Base-by-base conservation (phyloP, 2,888 invertebrate species). In the Chouioia cunea region DNA sequence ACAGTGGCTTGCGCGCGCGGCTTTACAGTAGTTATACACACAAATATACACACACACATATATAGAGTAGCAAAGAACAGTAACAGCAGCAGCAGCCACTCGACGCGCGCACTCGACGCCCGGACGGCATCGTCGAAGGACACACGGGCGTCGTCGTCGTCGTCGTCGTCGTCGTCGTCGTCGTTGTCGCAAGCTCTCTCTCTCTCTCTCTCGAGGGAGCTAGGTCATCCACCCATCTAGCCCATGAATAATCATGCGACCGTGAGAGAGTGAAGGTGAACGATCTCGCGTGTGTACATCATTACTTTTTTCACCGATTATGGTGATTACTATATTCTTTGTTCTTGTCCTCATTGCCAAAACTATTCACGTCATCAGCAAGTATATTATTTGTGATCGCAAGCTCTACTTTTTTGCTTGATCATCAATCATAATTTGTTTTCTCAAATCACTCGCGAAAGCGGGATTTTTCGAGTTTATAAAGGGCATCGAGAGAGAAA, bases 101-200 rank as follows among this genome's bases (percentile, higher is more conserved):
- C 36, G 36, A 60, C 60, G 53, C 54, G 46, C 79, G 79, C 82
- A 85, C 82, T 85, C 83, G 82, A 81, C 82, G 84, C 80, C 80
- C 78, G 79, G 81, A 84, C 85, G 82, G 79, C 84, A 83, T 76
- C 79, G 82, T 77, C 81, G 83, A 84, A 85, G 83, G 83, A 85
- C 83, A 82, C 82, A 79, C 22, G 14, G 1, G 6, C 46, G 56
- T n/a, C n/a, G 36, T 22, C 10, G 36, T 36, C 14, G 44, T 15
- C 56, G n/a, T 18, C 69, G 20, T 10, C 2, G 20, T 10, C 15
- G n/a, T 48, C 23, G 6, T 10, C 36, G 36, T 10, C 6, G 36
- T 36, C 36, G 6, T 36, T 10, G 36, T 12, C 6, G 6, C 6
- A 36, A 36, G 2, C 36, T n/a, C n/a, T n/a, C n/a, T n/a, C n/a